Evolutionary conservation across 2,888 invertebrate genomes (phyloP).

Genomic region (Temnothorax unifasciatus): DNA sequence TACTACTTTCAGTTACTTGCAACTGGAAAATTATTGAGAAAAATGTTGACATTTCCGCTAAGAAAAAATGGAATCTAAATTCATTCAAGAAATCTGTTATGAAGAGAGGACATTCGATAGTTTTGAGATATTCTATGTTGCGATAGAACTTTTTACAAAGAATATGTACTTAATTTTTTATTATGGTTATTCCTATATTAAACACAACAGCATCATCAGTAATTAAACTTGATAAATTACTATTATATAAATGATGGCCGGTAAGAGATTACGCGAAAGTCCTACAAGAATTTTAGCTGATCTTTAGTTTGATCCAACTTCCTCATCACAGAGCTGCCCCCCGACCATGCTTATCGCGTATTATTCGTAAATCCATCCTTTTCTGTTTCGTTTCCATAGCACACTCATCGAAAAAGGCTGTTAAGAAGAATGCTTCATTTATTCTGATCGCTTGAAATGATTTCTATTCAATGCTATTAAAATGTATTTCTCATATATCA

Average conservation of each 20-base stretch:
- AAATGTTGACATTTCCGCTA: background rate
- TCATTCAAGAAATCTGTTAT: background rate
- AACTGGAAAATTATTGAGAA: background rate
- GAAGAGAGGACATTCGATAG: background rate
- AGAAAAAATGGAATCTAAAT: background rate
- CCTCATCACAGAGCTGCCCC: background rate
- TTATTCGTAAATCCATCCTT: background rate
- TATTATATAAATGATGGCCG: too few species aligned
- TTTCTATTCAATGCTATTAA: constrained; percentile 13
- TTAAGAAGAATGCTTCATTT: constrained; percentile 3
- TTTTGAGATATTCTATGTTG: background rate
- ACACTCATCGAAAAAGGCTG: background rate
- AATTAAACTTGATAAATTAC: constrained; percentile 4
- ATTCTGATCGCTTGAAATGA: background rate
- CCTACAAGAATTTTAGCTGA: background rate
- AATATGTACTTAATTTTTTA: background rate
- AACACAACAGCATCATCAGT: background rate
- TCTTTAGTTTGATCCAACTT: background rate
- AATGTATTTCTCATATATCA: background rate
- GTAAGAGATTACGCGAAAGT: background rate
- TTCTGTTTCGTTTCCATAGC: background rate
- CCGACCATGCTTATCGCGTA: background rate
- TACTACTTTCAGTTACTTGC: background rate
- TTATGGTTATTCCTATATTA: constrained; percentile 9
- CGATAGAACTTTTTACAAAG: background rate